Base-by-base conservation (phyloP, 2,113 vertebrate genomes). In the Lepus europaeus region DNA sequence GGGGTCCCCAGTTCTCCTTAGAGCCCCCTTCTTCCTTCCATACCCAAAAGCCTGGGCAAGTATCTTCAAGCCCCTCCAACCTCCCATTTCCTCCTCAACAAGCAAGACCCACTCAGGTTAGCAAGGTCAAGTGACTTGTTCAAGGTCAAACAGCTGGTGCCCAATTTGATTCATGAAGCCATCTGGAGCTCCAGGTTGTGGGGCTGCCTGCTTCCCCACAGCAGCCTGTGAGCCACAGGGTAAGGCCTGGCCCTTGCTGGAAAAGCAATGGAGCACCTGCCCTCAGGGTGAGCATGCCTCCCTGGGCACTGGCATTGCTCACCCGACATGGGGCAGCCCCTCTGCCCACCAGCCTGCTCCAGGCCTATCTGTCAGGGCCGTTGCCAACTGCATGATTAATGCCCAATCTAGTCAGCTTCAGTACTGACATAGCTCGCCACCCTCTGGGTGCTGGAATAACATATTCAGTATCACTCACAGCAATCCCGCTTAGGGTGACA, bases 391-490 rank as follows among this genome's bases (percentile, higher is more conserved):
- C 3, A 14, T 20, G 59, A 87, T 92, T 88, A 94, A 95, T 88
- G 74, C 63, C 33, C 17, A 59, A 17, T 93, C 23, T 84, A 33
- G 89, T 94, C 86, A 74, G 81, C 78, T 91, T 70, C 78, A 91
- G 49, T 63, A 74, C n/a, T 76, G 31, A 86, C 6, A 19, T 27
- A 59, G 74, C 49, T 87, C 53, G 81, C 31, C 33, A 90, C 19
- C 63, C 51, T 84, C 86, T 9, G 45, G 59, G 83, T 77, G 64
- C 93, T 33, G 83, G 1, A 74, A 79, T 72, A 89, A 91, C 6
- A 10, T 22, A 87, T 88, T 84, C 29, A 73, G 77, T 77, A 85
- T 90, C 31, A 87, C 59, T 81, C 89, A 76, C 61, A 79, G 95
- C 59, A 51, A 19, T 17, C 51, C 39, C 45, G 61, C 0, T 4